These are phyloP conservation scores for Pterocles gutturalis DNA, from an alignment of 2,113 vertebrate species.

Conservation along the genomic window DNA sequence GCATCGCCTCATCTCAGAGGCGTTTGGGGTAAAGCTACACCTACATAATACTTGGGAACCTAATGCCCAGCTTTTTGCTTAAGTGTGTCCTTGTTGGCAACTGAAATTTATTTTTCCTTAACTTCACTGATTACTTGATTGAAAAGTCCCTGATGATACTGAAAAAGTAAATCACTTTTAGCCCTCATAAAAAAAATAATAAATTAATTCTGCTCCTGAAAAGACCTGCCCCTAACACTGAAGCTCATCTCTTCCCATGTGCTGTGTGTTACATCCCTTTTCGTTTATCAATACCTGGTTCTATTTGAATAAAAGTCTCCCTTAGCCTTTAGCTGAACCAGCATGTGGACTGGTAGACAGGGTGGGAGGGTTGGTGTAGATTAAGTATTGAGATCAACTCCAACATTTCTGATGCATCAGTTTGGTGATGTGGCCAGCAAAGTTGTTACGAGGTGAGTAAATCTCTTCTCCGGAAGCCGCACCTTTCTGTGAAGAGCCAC, in stretches of 20 bases:
- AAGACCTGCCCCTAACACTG: not conserved
- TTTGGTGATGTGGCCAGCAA: not conserved
- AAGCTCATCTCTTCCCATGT: not conserved
- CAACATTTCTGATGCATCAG: rapidly evolving
- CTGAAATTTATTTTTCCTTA: not conserved
- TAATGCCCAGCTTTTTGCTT: not conserved
- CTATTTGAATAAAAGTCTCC: not conserved
- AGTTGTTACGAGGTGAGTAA: too few species aligned
- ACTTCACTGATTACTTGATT: not conserved
- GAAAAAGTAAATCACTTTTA: not conserved
- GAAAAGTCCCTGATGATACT: not conserved
- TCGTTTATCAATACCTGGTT: not conserved
- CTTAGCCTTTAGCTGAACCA: not conserved
- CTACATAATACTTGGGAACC: not conserved
- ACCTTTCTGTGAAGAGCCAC: not conserved
- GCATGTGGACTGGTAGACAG: not conserved
- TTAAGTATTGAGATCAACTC: not conserved
- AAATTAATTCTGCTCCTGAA: not conserved
- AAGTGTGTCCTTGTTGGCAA: not conserved
- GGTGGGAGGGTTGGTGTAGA: not conserved
- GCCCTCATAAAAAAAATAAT: not conserved
- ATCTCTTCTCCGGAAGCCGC: not conserved
- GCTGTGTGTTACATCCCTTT: not conserved
- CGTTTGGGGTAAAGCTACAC: not conserved
- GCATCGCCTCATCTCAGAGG: not conserved